These are phyloP conservation scores for Apodemus sylvaticus DNA, from an alignment of 2,113 vertebrate genomes.

Conservation along the genomic window DNA sequence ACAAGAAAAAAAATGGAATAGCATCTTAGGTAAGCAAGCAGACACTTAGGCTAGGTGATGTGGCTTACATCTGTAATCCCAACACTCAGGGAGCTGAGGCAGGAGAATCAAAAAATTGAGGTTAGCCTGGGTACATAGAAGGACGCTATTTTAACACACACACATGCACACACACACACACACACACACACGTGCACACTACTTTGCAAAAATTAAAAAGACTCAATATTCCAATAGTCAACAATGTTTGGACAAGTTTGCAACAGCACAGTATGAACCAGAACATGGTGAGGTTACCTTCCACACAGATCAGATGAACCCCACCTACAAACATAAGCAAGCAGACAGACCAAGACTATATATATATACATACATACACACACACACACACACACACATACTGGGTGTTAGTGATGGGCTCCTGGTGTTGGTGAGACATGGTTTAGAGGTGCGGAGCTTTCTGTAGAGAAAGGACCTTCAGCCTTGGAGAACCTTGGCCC, in stretches of 20 bases:
- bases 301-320: background rate
- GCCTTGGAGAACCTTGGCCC: background rate
- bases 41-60: background rate
- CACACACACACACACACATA: too few species aligned
- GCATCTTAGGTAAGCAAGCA: background rate
- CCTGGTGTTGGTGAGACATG: background rate
- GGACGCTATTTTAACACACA: background rate
- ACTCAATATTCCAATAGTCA: accelerated
- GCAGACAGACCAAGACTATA: background rate
- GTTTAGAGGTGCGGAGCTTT: background rate
- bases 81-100: background rate
- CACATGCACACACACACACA: background rate
- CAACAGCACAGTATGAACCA: background rate
- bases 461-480: background rate
- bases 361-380: too few species aligned
- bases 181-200: background rate
- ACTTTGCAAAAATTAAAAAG: background rate
- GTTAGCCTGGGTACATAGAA: background rate
- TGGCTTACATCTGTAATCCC: background rate
- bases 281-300: background rate
- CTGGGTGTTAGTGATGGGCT: accelerated
- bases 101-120: background rate
- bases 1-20: background rate
- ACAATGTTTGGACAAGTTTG: background rate
- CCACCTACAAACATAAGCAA: too few species aligned